Evolutionary conservation across 2,797 vertebrate species (phyloP), one percentile per base, ranked within the genome.

Genomic region (Numenius phaeopus): DNA sequence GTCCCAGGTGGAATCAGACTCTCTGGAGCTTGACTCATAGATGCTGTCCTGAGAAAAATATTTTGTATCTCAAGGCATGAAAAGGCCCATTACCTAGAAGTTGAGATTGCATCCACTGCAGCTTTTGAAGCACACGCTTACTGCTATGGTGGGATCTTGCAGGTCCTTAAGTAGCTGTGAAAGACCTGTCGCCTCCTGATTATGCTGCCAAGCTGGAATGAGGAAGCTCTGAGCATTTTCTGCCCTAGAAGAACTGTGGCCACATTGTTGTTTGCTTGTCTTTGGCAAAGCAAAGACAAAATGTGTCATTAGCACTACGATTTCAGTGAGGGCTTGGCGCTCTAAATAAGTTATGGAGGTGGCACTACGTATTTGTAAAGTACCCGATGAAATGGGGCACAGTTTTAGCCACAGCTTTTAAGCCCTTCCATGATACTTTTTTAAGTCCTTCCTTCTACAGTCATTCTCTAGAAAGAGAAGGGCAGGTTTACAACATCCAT

Each of bases 1-100:
- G 80, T 97, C 93, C 85, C 83, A 75, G 66, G 85, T 95, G 93
- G 82, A 80, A 80, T 82, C 66, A 39, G 73, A 79, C 78, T 20
- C 34, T 2, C 81, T 87, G 64, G 54, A 90, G 83, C 83, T 59
- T 94, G 88, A 87, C 77, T 93, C 83, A 79, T 34, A 42, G 10
- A 54, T 1, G 3, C n/a, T 67, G 52, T n/a, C 71, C 83, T 87
- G 71, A 67, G 69, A 71, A 73, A 83, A 88, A 57, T 70, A 59
- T 70, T 89, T 86, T 67, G 50, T 52, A 16, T 30, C 64, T 87
- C 30, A 23, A 88, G 69, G 66, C 83, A 65, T 71, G 83, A 39
- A 75, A 71, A 91, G 52, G 37, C n/a, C 85, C 83, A 90, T 96
- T 94, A 52, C 61, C 81, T 67, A 7, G 22, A 73, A 67, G 85